These are phyloP conservation scores for Aphrocallistes beatrix DNA, from an alignment of 37 sponge, comb jelly and placozoan species.

Conservation along the genomic window DNA sequence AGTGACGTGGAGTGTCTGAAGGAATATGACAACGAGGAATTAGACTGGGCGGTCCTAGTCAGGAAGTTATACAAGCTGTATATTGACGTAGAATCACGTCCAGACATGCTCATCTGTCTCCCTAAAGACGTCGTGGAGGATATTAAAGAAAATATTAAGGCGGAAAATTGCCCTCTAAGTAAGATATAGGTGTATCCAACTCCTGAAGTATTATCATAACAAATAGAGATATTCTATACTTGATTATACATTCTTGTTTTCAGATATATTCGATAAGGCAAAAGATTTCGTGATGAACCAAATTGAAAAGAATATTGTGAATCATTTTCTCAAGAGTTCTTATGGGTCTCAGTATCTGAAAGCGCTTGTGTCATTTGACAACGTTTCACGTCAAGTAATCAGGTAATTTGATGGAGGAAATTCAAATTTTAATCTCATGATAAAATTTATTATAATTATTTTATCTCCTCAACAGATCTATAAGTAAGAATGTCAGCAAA, in stretches of 20 bases:
- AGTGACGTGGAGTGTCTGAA: neutral
- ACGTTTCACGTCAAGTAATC: neutral
- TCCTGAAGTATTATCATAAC: too few relatives aligned
- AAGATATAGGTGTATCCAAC: neutral
- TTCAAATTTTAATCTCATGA: neutral
- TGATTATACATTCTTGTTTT: too few relatives aligned
- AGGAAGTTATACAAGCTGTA: neutral
- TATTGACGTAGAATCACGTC: neutral
- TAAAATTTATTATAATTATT: neutral
- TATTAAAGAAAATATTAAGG: neutral
- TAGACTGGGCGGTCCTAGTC: neutral
- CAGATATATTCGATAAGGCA: neutral
- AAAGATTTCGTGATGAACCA: neutral
- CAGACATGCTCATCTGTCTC: neutral
- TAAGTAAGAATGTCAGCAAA: neutral
- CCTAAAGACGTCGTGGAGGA: slow-evolving; percentile 5
- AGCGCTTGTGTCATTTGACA: neutral
- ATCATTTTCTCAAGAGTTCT: neutral
- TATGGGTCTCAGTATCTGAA: slow-evolving; percentile 2
- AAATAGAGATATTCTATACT: too few relatives aligned
- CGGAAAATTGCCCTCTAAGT: neutral
- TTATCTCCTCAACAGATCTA: neutral
- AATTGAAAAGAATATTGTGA: neutral
- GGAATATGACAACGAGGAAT: neutral
- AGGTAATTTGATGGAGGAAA: neutral